Evolutionary conservation across 2,113 vertebrate genomes (phyloP).

Genomic region (Ophiodon elongatus): DNA sequence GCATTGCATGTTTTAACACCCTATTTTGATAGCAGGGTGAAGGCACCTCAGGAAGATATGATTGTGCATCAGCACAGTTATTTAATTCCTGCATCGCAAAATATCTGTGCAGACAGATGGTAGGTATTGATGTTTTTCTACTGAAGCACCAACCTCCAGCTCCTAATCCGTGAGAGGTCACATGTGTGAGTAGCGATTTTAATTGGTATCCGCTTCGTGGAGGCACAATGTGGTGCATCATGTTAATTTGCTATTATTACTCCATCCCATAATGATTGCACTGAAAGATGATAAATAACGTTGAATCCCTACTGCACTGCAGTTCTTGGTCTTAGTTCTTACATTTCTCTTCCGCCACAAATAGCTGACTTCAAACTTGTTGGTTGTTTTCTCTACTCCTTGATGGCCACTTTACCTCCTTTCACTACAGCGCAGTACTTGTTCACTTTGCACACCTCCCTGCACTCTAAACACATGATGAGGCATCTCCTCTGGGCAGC

Average conservation of each 20-base stretch:
- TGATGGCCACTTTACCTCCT: slow-evolving; percentile 33
- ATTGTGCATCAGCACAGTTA: background rate
- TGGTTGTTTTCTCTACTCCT: slow-evolving; percentile 41
- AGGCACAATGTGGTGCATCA: background rate
- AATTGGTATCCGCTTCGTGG: slow-evolving; percentile 27
- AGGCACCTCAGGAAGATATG: background rate
- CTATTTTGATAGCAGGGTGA: slow-evolving; percentile 7
- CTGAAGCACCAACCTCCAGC: background rate
- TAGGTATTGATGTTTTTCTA: slow-evolving; percentile 2
- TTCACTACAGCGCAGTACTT: slow-evolving; percentile 24
- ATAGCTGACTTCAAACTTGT: slow-evolving; percentile 9
- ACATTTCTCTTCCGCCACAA: slow-evolving; percentile 14
- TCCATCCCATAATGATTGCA: slow-evolving; percentile 30
- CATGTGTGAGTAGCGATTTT: slow-evolving; percentile 33
- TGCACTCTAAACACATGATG: slow-evolving; percentile 42
- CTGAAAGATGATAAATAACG: slow-evolving; percentile 36
- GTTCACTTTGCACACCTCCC: slow-evolving; percentile 46
- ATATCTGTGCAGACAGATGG: slow-evolving; percentile 47
- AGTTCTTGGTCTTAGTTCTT: background rate
- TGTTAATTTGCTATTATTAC: slow-evolving; percentile 37
- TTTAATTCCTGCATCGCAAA: slow-evolving; percentile 35
- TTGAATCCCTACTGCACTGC: slow-evolving; percentile 15
- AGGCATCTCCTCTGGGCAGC: slow-evolving; percentile 22
- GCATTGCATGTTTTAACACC: background rate
- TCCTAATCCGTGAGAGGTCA: slow-evolving; percentile 21